Conservation (phyloP, 2,113 vertebrate genomes). For the Pituophis catenifer region DNA sequence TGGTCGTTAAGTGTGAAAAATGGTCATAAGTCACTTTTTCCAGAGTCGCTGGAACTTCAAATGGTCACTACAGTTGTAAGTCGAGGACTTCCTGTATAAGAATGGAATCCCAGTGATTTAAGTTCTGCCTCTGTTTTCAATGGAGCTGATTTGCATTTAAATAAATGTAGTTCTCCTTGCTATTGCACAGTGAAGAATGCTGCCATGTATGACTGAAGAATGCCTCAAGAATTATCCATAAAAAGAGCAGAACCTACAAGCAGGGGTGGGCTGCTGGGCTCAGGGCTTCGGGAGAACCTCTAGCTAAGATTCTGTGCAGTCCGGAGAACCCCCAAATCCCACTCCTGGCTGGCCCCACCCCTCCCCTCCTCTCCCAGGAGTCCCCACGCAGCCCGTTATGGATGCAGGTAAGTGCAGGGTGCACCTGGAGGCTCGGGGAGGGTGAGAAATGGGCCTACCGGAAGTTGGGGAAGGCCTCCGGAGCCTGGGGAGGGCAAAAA, state of each 20-base stretch:
- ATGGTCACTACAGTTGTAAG: neutral
- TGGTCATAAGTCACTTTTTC: neutral
- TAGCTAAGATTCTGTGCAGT: too few species aligned
- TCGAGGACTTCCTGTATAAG: neutral
- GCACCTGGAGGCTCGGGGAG: too few species aligned
- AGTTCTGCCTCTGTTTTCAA: neutral
- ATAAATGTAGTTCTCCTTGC: neutral
- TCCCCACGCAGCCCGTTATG: too few species aligned
- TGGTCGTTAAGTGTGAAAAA: neutral
- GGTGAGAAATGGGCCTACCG: too few species aligned
- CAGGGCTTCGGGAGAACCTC: too few species aligned
- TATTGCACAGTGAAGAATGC: constrained; percentile 22
- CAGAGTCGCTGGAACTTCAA: neutral
- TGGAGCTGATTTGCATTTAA: neutral
- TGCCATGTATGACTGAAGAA: constrained; percentile 28
- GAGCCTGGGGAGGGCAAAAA: too few species aligned
- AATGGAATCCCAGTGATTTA: neutral
- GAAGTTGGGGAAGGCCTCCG: too few species aligned
- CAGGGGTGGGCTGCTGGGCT: too few species aligned
- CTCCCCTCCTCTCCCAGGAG: too few species aligned
- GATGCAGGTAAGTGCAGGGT: too few species aligned
- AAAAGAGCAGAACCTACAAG: constrained; percentile 32
- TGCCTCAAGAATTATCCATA: constrained; percentile 30
- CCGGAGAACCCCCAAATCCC: too few species aligned
- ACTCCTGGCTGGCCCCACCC: too few species aligned